Base-by-base conservation (phyloP, 2,888 invertebrate species). In the Andrena flavipes region DNA sequence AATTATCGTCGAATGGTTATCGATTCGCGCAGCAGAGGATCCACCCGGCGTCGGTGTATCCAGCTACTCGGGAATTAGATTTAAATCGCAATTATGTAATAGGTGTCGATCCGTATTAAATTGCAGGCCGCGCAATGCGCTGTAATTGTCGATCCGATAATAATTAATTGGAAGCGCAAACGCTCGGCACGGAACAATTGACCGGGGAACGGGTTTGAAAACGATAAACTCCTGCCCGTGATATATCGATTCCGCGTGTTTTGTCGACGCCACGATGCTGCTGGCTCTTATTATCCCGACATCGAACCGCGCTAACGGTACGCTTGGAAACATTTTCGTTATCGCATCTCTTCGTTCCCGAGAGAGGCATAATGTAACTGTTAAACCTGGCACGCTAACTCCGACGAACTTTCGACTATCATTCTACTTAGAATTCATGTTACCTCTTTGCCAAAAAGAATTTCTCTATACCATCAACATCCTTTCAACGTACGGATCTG, bases 81-180 rank as follows among this genome's bases (percentile, higher is more conserved):
- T 80, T 59, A 63, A 73, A 72, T 79, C 67, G 49, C 49, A 67
- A 80, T 79, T 80, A 60, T 26, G 64, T 71, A 70, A 78, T 65
- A 59, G 49, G 64, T 7, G 70, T 65, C 56, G 69, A 65, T 51
- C 63, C 26, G 64, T 65, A 78, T 78, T 26, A 65, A 80, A 73
- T 72, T 49, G 63, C 80, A 54, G 76, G 56, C 51, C 48, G 49
- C 70, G 64, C 69, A 69, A 29, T 56, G 56, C 8, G 49, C 49
- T 49, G 77, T 76, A 78, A 76, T 76, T 64, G 59, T 68, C 68
- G 13, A 30, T 1, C 48, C 26, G 77, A 56, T 35, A 29, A 69
- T 69, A 77, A 78, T 78, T 76, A 76, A 78, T 76, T 63, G 56
- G 23, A 16, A 56, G 42, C 54, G 54, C 51, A 56, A 78, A 56